These are phyloP conservation scores for Silvanus unidentatus DNA, from an alignment of 2,888 invertebrate species.

Conservation along the genomic window DNA sequence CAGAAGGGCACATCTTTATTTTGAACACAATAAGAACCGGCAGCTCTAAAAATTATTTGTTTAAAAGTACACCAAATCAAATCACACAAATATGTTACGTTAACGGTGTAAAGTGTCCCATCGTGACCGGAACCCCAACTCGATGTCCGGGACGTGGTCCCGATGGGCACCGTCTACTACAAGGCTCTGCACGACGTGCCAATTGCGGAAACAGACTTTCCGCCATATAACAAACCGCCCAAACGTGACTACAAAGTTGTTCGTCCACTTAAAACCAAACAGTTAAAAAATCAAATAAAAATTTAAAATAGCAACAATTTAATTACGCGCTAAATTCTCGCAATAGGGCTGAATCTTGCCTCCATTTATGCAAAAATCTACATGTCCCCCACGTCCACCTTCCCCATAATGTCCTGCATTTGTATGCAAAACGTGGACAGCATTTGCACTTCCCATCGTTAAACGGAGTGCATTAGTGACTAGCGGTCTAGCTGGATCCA, in stretches of 20 bases:
- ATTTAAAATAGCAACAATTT: too few relatives aligned
- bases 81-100: conserved; percentile 46
- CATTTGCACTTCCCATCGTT: conserved; percentile 68
- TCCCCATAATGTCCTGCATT: conserved; percentile 77
- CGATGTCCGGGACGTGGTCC: conserved; percentile 53
- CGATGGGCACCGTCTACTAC: conserved; percentile 66
- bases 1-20: conserved; percentile 65
- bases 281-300: conserved; percentile 1
- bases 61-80: not conserved
- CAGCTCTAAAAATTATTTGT: conserved; percentile 47
- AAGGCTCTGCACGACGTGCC: conserved; percentile 59
- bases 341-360: conserved; percentile 73
- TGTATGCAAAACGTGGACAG: conserved; percentile 73
- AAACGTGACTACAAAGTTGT: conserved; percentile 73
- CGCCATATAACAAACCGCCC: conserved; percentile 74
- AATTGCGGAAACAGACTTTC: conserved; percentile 61
- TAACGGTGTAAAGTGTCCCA: conserved; percentile 69
- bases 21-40: conserved; percentile 65
- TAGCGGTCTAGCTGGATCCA: conserved; percentile 72
- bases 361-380: conserved; percentile 76
- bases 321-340: conserved; percentile 62
- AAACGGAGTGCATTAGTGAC: conserved; percentile 53
- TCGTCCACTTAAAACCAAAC: conserved; percentile 52
- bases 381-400: conserved; percentile 65
- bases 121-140: conserved; percentile 54